Evolutionary conservation across 2,888 invertebrate genomes (phyloP).

Genomic region (Abscondita cerata): DNA sequence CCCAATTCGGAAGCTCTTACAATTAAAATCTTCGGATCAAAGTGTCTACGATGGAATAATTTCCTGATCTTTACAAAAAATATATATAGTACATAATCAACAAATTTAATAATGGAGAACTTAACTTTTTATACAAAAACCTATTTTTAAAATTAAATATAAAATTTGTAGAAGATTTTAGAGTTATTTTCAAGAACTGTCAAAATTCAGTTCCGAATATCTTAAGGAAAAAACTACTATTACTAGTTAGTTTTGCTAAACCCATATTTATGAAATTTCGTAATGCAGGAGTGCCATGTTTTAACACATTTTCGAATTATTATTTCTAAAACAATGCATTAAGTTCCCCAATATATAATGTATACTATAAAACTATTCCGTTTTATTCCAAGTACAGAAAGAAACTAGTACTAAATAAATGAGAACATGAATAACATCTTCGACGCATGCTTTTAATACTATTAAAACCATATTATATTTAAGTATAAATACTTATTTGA

Average conservation of each 20-base stretch:
- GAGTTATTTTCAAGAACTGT: too few relatives aligned
- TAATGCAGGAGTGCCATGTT: too few relatives aligned
- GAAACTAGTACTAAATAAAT: conserved; percentile 8
- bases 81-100: not conserved
- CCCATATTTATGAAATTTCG: too few relatives aligned
- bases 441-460: conserved; percentile 3
- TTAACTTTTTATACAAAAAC: too few relatives aligned
- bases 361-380: not conserved
- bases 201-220: too few relatives aligned
- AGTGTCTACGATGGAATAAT: not conserved
- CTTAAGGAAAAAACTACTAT: too few relatives aligned
- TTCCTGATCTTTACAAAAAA: not conserved
- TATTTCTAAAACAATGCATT: not conserved
- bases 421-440: conserved; percentile 10
- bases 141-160: too few relatives aligned
- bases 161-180: too few relatives aligned
- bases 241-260: too few relatives aligned
- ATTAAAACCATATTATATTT: conserved; percentile 8
- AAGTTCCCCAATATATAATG: conserved; percentile 5
- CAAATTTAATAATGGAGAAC: conserved; percentile 1
- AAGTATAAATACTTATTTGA: conserved; percentile 28
- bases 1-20: not conserved
- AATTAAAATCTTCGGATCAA: not conserved
- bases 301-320: not conserved
- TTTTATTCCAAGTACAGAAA: conserved; percentile 4